A percentile compares a stretch with the other conserved stretches of the same genome.
These are phyloP conservation scores for Byasa hedistus DNA, from an alignment of 2,888 invertebrate species.

Conservation along the genomic window DNA sequence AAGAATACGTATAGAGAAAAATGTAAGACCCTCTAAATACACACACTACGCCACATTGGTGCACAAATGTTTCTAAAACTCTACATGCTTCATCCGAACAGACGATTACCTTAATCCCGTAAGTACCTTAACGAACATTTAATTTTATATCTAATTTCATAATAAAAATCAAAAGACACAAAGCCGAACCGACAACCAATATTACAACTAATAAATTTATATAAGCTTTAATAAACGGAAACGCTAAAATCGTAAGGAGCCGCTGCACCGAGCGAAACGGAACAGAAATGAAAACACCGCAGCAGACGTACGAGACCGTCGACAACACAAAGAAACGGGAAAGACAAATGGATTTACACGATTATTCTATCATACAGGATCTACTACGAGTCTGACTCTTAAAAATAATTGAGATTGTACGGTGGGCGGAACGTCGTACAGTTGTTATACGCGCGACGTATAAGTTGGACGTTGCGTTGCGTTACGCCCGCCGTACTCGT, in stretches of 20 bases:
- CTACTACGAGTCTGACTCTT: conserved; percentile 59
- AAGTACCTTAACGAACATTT: conserved; percentile 50
- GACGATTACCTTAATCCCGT: conserved; percentile 52
- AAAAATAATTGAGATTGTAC: conserved; percentile 28
- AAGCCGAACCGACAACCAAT: conserved; percentile 32
- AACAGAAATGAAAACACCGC: conserved; percentile 10
- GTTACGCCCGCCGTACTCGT: conserved; percentile 30
- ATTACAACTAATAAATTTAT: neutral
- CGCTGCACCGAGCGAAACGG: conserved; percentile 1
- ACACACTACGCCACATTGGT: conserved; percentile 33
- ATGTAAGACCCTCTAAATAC: conserved; percentile 6
- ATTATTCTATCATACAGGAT: conserved; percentile 65
- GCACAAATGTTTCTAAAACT: conserved; percentile 42
- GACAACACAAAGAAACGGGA: conserved; percentile 64
- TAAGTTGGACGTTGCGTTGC: conserved; percentile 12
- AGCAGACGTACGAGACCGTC: conserved; percentile 40
- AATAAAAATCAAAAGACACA: conserved; percentile 38
- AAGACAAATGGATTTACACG: conserved; percentile 78
- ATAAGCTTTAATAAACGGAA: neutral
- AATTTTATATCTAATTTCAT: conserved; percentile 34
- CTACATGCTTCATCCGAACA: conserved; percentile 44
- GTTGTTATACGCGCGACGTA: conserved; percentile 5
- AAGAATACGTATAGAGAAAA: conserved; percentile 5
- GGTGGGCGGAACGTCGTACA: conserved; percentile 18
- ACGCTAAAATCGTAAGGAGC: neutral